Conservation (phyloP, 2,888 invertebrate genomes). For the Hesperia comma region DNA sequence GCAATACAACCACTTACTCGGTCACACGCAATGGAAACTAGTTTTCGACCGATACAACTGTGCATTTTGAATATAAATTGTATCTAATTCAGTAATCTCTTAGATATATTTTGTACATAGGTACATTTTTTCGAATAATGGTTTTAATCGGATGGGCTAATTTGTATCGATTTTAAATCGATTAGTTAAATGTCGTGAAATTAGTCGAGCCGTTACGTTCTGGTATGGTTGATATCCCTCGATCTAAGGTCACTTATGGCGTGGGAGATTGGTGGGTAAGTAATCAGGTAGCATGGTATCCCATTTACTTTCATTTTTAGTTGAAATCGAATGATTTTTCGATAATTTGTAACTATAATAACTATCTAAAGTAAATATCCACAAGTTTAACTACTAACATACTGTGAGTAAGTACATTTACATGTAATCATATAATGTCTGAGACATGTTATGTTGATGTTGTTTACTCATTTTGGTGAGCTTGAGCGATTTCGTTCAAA, state of each 20-base stretch:
- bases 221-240: background rate
- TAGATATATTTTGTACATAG: conserved; percentile 39
- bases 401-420: no score
- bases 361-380: no score
- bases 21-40: conserved; percentile 17
- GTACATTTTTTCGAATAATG: conserved; percentile 7
- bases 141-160: conserved; percentile 12
- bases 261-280: background rate
- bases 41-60: conserved; percentile 22
- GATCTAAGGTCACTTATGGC: conserved; percentile 3
- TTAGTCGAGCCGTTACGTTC: conserved; percentile 13
- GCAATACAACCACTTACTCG: conserved; percentile 42
- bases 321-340: no score
- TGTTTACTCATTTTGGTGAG: no score
- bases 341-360: no score
- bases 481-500: no score
- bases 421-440: no score
- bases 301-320: background rate
- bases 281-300: background rate
- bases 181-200: conserved; percentile 12
- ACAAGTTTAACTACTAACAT: no score
- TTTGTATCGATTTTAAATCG: conserved; percentile 11
- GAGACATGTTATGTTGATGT: no score
- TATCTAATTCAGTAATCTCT: conserved; percentile 37
- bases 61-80: conserved; percentile 47